phyloP scores from a whole-genome alignment of 2,888 invertebrate species.

The Torymus aiolomorphi region DNA sequence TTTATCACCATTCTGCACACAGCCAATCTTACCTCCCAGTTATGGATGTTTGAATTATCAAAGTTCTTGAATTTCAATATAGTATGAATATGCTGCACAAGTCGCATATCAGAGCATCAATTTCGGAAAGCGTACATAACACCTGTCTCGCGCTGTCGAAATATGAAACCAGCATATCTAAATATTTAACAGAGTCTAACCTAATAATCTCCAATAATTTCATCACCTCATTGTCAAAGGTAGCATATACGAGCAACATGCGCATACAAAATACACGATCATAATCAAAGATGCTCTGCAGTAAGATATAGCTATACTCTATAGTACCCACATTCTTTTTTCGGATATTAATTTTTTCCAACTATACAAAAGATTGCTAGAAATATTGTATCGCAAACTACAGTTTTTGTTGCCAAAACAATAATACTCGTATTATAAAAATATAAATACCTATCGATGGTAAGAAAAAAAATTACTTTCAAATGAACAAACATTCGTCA shows the following conservation, averaged over 20 bases:
- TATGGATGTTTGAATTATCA: neutral
- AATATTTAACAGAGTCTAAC: conserved; percentile 11
- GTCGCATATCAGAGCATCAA: neutral
- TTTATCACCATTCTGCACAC: too few relatives aligned
- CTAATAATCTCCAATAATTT: conserved; percentile 16
- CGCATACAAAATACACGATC: too few relatives aligned
- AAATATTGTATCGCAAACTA: neutral
- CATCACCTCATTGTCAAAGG: conserved; percentile 1
- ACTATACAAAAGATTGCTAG: neutral
- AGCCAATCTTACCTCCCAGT: too few relatives aligned
- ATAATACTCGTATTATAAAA: too few relatives aligned
- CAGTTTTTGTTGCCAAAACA: too few relatives aligned
- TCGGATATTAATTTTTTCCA: conserved; percentile 9
- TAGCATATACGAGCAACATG: too few relatives aligned
- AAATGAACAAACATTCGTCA: too few relatives aligned
- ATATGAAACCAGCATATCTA: conserved; percentile 11
- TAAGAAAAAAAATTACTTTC: too few relatives aligned
- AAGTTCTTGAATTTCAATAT: conserved; percentile 27
- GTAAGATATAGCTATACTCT: too few relatives aligned
- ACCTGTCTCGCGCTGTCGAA: neutral
- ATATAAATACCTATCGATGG: too few relatives aligned
- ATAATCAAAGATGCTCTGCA: too few relatives aligned
- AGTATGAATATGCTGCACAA: conserved; percentile 6
- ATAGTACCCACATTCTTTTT: neutral
- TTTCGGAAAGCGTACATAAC: neutral